Evolutionary conservation across 2,888 invertebrate species (phyloP), one percentile per base, ranked within the genome.

Genomic region (Margaritifera margaritifera): DNA sequence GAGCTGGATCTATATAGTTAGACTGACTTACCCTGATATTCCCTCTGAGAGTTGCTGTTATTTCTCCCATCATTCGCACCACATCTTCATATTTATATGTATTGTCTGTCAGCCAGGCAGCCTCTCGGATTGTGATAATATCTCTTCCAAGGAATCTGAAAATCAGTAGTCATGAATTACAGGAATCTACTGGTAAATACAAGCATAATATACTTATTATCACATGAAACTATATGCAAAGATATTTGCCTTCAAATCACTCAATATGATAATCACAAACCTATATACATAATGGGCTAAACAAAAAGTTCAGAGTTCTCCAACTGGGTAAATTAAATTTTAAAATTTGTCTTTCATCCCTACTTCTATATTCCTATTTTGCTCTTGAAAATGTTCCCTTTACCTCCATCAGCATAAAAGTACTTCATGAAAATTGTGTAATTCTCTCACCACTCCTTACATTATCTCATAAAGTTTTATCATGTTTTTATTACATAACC

Each of bases 41-140:
- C 62, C 88, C 89, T 6, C 77, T 71, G 6, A 88, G 78, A 6
- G 87, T 82, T 4, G 87, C 87, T 3, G 84, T 82, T 53, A 89
- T 85, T 69, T 89, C 88, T 27, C 87, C 88, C 86, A 88, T 88
- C 88, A 89, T 89, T 55, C 85, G 70, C 15, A 89, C 89, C 0
- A 89, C 88, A 72, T 89, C 88, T 69, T 88, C 88, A 68, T 89
- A 89, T 62, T 86, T 87, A 81, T 89, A 89, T 6, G 88, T 88
- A 71, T 86, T 88, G 75, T 89, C 89, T 11, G 89, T 89, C 58
- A 88, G 78, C 88, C 88, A 89, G 4, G 88, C 87, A 31, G 88
- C 89, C 70, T 89, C 89, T 50, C 87, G 71, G 51, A 89, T 88
- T 11, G 89, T 89, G 61, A 89, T 84, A 52, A 89, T 89, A 62